Evolutionary conservation across 2,113 vertebrate species (phyloP).

Genomic region (Urocitellus parryii): DNA sequence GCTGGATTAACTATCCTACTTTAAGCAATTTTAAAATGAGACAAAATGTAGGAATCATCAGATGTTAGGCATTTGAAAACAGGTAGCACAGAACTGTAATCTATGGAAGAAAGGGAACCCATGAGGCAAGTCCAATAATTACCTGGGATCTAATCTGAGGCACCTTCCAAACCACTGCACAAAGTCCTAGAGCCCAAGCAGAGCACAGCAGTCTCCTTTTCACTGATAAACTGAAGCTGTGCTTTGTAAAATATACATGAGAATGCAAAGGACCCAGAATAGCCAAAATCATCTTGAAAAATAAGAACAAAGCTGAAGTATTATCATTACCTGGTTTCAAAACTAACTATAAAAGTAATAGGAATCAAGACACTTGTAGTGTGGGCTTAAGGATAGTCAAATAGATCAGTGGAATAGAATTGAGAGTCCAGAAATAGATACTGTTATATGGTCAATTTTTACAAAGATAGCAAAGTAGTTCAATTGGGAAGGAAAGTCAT

Average conservation of each 20-base stretch:
- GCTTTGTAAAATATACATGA: slow-evolving; percentile 18
- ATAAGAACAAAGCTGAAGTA: slow-evolving; percentile 37
- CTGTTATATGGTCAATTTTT: slow-evolving; percentile 3
- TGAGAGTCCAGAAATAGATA: slow-evolving; percentile 34
- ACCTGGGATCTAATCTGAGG: not conserved
- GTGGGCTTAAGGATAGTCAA: not conserved
- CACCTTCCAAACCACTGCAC: not conserved
- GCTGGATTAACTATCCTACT: not conserved
- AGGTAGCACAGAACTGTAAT: not conserved
- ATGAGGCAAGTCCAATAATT: not conserved
- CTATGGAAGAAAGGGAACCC: not conserved
- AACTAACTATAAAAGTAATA: slow-evolving; percentile 41
- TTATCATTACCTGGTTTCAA: slow-evolving; percentile 18
- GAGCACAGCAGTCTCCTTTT: not conserved
- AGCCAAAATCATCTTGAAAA: slow-evolving; percentile 45
- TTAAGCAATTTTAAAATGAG: not conserved
- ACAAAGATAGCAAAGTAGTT: slow-evolving; percentile 47
- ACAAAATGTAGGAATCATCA: not conserved
- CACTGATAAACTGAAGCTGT: not conserved
- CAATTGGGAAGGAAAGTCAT: slow-evolving; percentile 32
- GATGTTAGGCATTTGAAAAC: not conserved
- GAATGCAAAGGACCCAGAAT: not conserved
- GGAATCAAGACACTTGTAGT: not conserved
- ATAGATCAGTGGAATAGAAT: not conserved
- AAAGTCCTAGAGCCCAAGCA: not conserved